Evolutionary conservation across 2,888 invertebrate species (phyloP).

Genomic region (Micoletzkya japonica): DNA sequence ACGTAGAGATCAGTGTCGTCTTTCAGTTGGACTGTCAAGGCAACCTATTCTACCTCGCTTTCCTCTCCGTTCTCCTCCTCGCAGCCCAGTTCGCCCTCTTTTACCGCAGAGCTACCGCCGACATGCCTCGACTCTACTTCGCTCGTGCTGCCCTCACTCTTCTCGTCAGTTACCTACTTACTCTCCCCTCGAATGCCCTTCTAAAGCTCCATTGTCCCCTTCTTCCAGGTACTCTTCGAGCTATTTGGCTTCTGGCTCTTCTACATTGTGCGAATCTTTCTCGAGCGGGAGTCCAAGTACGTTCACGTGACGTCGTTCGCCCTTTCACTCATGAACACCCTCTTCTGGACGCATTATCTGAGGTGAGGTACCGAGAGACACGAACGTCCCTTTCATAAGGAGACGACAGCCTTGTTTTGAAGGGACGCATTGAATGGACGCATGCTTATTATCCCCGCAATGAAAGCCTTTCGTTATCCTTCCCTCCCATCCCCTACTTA

Average conservation of each 20-base stretch:
- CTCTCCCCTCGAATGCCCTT: neutral
- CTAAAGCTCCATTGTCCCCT: neutral
- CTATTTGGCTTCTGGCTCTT: conserved; percentile 97
- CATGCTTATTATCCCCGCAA: too few species aligned
- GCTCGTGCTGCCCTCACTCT: conserved; percentile 52
- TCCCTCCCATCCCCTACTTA: too few species aligned
- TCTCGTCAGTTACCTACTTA: conserved; percentile 34
- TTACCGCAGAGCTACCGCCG: conserved; percentile 48
- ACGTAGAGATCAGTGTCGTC: too few species aligned
- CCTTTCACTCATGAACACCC: conserved; percentile 86
- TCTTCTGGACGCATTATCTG: conserved; percentile 67
- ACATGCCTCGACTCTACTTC: conserved; percentile 54
- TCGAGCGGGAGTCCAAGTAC: conserved; percentile 61
- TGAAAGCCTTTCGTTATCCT: too few species aligned
- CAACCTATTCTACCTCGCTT: conserved; percentile 47
- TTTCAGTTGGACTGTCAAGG: conserved; percentile 54
- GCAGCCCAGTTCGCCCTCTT: conserved; percentile 47
- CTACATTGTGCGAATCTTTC: conserved; percentile 82
- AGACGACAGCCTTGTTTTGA: too few species aligned
- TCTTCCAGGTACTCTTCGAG: conserved; percentile 81
- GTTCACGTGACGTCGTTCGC: conserved; percentile 76
- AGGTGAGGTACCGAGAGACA: too few species aligned
- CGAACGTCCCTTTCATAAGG: too few species aligned
- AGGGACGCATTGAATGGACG: too few species aligned
- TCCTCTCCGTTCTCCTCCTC: conserved; percentile 53